Evolutionary conservation across 2,113 vertebrate genomes (phyloP).

Genomic region (Lophochroa leadbeateri): DNA sequence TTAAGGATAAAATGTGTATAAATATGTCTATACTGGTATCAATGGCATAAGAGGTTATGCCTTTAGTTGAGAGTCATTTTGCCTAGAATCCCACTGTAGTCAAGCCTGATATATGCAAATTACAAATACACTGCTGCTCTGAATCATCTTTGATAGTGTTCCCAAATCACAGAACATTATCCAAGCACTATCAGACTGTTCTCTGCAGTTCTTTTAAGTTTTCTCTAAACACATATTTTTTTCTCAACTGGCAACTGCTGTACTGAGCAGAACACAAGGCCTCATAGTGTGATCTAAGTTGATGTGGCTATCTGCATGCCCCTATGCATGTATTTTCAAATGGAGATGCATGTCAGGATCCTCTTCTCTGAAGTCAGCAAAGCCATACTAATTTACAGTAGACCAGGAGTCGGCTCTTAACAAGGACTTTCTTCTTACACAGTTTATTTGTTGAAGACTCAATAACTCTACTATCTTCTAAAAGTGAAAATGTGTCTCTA

Average conservation of each 20-base stretch:
- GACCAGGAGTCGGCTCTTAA: neutral
- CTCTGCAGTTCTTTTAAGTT: neutral
- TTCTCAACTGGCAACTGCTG: neutral
- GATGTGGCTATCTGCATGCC: neutral
- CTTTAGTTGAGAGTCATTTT: neutral
- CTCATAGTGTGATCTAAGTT: neutral
- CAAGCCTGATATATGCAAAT: neutral
- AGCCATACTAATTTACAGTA: neutral
- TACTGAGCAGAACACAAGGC: neutral
- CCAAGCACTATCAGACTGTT: neutral
- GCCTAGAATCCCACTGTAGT: accelerated
- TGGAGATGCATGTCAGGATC: neutral
- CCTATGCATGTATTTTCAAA: neutral
- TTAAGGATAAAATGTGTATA: neutral
- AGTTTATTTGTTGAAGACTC: neutral
- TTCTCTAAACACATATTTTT: neutral
- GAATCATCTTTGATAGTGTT: neutral
- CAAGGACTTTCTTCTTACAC: neutral
- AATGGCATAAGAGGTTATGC: neutral
- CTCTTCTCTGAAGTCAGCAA: neutral
- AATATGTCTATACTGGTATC: neutral
- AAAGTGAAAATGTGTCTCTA: conserved; percentile 5
- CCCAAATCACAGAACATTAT: neutral
- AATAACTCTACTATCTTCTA: neutral
- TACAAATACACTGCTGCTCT: neutral